Conservation (phyloP, 2,797 vertebrate genomes). For the Falco cherrug region DNA sequence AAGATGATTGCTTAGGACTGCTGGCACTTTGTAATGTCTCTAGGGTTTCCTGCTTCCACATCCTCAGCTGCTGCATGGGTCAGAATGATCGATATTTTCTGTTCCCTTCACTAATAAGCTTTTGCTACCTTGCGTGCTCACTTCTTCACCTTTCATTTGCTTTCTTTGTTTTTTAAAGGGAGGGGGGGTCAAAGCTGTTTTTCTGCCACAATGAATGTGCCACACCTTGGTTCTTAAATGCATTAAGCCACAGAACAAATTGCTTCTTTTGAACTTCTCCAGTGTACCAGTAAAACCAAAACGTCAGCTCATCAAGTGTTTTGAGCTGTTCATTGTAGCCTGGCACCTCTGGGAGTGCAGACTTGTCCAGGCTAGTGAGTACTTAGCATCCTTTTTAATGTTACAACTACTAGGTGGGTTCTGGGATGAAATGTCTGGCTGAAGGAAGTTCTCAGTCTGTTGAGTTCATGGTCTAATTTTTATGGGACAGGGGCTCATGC, state of each 20-base stretch:
- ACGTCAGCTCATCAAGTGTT: neutral
- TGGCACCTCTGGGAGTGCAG: neutral
- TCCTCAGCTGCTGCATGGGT: neutral
- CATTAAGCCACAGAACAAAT: neutral
- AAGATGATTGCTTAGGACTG: neutral
- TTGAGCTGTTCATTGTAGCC: neutral
- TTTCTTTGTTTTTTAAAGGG: neutral
- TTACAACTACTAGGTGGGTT: neutral
- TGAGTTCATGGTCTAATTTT: neutral
- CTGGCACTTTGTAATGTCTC: neutral
- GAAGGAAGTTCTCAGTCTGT: neutral
- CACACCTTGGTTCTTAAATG: neutral
- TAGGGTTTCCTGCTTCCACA: neutral
- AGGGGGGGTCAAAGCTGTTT: neutral
- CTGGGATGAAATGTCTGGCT: neutral
- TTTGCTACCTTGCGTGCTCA: neutral
- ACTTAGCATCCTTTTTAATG: neutral
- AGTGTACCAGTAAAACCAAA: neutral
- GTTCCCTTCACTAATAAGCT: neutral
- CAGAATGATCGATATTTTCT: neutral
- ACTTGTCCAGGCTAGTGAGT: neutral
- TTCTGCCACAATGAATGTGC: neutral
- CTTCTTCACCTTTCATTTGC: neutral
- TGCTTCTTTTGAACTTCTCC: slow-evolving; percentile 19
- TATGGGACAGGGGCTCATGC: neutral